These are phyloP conservation scores for Ophion ventricosus DNA, from an alignment of 2,888 invertebrate species.

Conservation along the genomic window DNA sequence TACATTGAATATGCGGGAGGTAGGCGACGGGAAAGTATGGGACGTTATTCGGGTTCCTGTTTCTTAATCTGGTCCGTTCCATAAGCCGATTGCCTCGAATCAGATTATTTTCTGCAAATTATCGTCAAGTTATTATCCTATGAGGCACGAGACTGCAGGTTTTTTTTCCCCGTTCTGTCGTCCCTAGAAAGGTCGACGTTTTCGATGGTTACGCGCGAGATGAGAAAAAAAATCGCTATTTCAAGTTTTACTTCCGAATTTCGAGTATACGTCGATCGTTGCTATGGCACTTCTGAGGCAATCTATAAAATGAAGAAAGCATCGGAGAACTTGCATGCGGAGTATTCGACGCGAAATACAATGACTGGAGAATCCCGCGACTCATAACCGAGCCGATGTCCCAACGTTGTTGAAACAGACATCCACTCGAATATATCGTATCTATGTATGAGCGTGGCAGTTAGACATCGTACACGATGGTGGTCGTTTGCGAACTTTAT, in stretches of 20 bases:
- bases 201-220: background rate
- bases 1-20: background rate
- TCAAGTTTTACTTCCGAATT: no score
- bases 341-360: conserved; percentile 21
- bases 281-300: background rate
- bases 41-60: conserved; percentile 12
- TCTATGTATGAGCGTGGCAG: conserved; percentile 15
- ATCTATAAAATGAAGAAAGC: background rate
- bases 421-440: conserved; percentile 36
- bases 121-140: background rate
- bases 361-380: conserved; percentile 7
- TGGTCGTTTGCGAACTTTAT: conserved; percentile 52
- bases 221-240: background rate
- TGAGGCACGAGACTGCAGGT: background rate
- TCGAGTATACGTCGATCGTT: background rate
- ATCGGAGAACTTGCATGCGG: conserved; percentile 6
- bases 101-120: background rate
- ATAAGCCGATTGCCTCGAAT: conserved; percentile 24
- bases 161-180: conserved; percentile 23
- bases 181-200: conserved; percentile 13
- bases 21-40: conserved; percentile 1
- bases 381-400: conserved; percentile 31
- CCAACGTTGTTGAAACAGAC: background rate
- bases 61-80: conserved; percentile 28
- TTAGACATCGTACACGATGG: conserved; percentile 26